Base-by-base conservation (phyloP, 1,140 invertebrate species). In the Mactra quadrangularis region DNA sequence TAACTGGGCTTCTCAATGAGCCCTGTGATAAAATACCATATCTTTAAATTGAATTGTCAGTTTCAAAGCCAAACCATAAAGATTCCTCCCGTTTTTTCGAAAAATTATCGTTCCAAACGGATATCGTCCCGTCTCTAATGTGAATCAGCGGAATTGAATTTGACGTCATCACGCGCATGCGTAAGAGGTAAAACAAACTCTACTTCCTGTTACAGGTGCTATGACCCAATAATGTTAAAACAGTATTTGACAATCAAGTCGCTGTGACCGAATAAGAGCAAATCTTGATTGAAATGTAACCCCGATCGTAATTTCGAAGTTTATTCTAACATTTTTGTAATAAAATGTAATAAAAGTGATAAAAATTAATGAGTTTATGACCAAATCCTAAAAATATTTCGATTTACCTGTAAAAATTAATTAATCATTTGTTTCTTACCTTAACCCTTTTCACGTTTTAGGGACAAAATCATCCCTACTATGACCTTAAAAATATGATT, bases 91-190 rank as follows among this genome's bases (percentile, higher is more conserved):
- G 38, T 6, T 41, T 41, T 41, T 41, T 15, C 15, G 6, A 15
- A 70, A 52, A 57, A 22, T 82, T 79, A n/a, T 64, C 64, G 60
- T 52, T 9, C 55, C 66, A 83, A 55, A 27, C 74, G 76, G 53
- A 71, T 71, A 50, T 31, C 25, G 45, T 52, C 15, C 47, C 53
- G 64, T 75, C 31, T 47, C 55, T 75, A 68, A 77, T 57, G 75
- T 78, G 87, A 90, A 68, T 87, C 85, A 87, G 89, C 89, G 79
- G 50, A 82, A 78, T 89, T 85, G 89, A 87, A 87, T 83, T 75
- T 89, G 87, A 88, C 87, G 87, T 86, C 85, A 90, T 47, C 27
- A 3, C 33, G 77, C 85, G 82, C 87, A 87, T 81, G 86, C 84
- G 82, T 68, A n/a, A 77, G 1, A 47, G n/a, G 33, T 31, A 15